These are phyloP conservation scores for Clangula hyemalis DNA, from an alignment of 2,797 vertebrate species.

Conservation along the genomic window DNA sequence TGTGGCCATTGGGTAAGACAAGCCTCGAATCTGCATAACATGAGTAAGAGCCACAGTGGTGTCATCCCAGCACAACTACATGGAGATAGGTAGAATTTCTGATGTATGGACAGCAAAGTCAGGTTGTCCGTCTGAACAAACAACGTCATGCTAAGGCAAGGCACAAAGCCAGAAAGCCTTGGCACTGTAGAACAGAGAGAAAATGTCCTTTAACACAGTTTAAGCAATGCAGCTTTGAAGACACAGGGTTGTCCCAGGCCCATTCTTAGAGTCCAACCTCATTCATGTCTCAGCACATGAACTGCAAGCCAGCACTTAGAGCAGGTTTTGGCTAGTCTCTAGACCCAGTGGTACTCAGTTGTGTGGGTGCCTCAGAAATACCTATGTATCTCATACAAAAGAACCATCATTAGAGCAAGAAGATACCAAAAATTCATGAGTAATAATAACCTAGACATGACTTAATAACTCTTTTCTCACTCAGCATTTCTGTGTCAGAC, in stretches of 20 bases:
- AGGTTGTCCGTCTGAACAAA: not conserved
- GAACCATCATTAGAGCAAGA: not conserved
- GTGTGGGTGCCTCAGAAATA: not conserved
- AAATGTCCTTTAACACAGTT: not conserved
- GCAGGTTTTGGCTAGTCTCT: not conserved
- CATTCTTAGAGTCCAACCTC: not conserved
- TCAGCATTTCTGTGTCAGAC: not conserved
- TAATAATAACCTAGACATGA: not conserved
- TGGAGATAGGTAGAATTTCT: not conserved
- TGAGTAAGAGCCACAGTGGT: not conserved
- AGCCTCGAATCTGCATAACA: not conserved
- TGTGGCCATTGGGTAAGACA: not conserved
- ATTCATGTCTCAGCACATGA: not conserved
- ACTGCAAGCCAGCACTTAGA: not conserved
- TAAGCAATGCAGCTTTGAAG: not conserved
- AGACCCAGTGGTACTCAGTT: not conserved
- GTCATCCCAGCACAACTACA: not conserved
- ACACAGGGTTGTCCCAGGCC: fast-evolving
- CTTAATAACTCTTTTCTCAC: not conserved
- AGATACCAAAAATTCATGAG: not conserved
- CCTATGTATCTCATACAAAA: fast-evolving
- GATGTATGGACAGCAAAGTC: not conserved
- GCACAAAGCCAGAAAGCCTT: not conserved
- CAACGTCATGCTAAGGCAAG: fast-evolving
- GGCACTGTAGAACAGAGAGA: not conserved